These are phyloP conservation scores for Caenorhabditis sinica DNA, from an alignment of 2,888 invertebrate genomes.

Conservation along the genomic window DNA sequence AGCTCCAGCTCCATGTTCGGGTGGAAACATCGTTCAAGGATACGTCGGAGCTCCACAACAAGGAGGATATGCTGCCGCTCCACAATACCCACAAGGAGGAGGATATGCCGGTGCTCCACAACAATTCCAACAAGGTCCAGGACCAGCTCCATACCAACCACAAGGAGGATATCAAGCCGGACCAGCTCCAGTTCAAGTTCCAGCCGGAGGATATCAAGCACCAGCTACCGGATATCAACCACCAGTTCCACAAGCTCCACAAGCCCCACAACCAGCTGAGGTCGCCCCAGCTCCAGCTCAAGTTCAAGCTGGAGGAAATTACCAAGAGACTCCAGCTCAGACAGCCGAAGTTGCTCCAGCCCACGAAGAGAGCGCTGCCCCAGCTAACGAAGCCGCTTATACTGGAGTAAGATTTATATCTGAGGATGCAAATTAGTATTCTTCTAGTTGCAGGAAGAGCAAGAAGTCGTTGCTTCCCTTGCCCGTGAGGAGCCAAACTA, in stretches of 20 bases:
- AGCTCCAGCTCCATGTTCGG: conserved; percentile 60
- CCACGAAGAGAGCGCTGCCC: conserved; percentile 27
- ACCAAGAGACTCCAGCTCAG: conserved; percentile 40
- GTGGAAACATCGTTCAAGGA: conserved; percentile 59
- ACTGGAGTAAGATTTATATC: conserved; percentile 17
- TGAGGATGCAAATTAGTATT: not conserved
- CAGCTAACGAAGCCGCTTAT: conserved; percentile 35
- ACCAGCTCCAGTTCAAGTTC: conserved; percentile 38
- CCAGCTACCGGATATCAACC: conserved; percentile 29
- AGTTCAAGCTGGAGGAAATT: conserved; percentile 39
- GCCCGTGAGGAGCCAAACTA: conserved; percentile 65
- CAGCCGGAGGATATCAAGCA: conserved; percentile 34
- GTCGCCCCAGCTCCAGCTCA: conserved; percentile 42
- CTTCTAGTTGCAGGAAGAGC: conserved; percentile 36
- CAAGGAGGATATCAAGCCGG: conserved; percentile 23
- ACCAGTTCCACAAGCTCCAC: conserved; percentile 31
- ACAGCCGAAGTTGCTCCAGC: conserved; percentile 21
- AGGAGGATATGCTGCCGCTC: conserved; percentile 26
- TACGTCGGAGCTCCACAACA: conserved; percentile 61
- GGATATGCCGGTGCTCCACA: conserved; percentile 28
- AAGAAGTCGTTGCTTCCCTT: conserved; percentile 59
- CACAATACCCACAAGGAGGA: conserved; percentile 25
- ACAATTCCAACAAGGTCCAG: conserved; percentile 27
- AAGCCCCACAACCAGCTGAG: conserved; percentile 38
- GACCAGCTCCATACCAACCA: conserved; percentile 39